A percentile compares a stretch with the other conserved stretches of the same genome.
Conservation (phyloP, 2,797 vertebrate genomes). For the Acrossocheilus wenchowensis region DNA sequence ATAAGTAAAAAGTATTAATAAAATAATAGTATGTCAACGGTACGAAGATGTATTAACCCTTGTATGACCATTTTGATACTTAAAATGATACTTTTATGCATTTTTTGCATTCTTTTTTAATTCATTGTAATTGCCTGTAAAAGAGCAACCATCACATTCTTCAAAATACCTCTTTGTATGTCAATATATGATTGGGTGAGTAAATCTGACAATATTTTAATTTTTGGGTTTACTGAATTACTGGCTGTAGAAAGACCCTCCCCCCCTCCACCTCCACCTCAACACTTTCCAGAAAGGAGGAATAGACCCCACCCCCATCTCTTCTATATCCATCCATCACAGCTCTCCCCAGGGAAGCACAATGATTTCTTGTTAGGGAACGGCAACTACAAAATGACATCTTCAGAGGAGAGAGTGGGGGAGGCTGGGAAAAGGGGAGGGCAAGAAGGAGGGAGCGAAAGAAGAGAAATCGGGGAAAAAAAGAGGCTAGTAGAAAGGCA, state of each 20-base stretch:
- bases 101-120: background rate
- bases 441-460: conserved; percentile 33
- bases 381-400: conserved; percentile 82
- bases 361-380: conserved; percentile 85
- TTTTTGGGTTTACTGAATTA: conserved; percentile 69
- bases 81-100: background rate
- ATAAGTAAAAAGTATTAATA: background rate
- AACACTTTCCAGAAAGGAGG: conserved; percentile 58
- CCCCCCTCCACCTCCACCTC: conserved; percentile 61
- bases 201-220: conserved; percentile 25
- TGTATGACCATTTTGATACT: background rate
- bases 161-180: background rate
- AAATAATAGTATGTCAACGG: background rate
- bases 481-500: conserved; percentile 63
- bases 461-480: conserved; percentile 51
- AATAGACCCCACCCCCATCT: conserved; percentile 40
- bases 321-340: conserved; percentile 72
- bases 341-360: conserved; percentile 75
- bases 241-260: conserved; percentile 71
- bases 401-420: conserved; percentile 68
- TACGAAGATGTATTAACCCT: background rate
- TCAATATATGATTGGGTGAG: background rate
- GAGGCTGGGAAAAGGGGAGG: conserved; percentile 45
- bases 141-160: background rate
- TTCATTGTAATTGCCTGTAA: background rate